Percentiles rank a stretch among this genome's conserved stretches.
Evolutionary conservation across 2,113 vertebrate genomes (phyloP).

Genomic region (Meleagris gallopavo): DNA sequence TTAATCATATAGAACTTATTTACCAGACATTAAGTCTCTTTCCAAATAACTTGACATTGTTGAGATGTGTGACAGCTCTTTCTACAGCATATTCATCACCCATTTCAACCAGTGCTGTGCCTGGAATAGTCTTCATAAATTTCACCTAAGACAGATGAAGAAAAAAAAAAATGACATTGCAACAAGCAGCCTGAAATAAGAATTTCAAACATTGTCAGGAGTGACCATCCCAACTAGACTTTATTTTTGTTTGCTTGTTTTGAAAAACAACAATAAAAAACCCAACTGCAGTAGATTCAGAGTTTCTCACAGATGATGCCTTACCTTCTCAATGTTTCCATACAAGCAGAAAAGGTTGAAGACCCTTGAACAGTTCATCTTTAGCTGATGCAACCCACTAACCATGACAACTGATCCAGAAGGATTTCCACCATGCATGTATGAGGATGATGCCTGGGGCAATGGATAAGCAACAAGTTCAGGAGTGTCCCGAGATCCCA

Average conservation of each 20-base stretch:
- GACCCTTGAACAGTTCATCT: conserved; percentile 97
- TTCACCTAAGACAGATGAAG: conserved; percentile 82
- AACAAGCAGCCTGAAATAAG: not conserved
- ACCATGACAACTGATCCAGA: conserved; percentile 96
- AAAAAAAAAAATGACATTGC: not conserved
- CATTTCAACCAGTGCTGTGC: conserved; percentile 96
- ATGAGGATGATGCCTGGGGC: conserved; percentile 91
- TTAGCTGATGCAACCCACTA: conserved; percentile 92
- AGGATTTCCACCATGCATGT: conserved; percentile 86
- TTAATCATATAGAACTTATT: conserved; percentile 39
- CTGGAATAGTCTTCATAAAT: conserved; percentile 98
- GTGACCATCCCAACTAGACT: not conserved
- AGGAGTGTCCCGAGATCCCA: conserved; percentile 89
- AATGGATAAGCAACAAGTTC: conserved; percentile 95
- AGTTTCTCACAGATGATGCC: not conserved
- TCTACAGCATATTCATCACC: conserved; percentile 97
- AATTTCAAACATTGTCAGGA: not conserved
- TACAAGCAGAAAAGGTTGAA: conserved; percentile 99
- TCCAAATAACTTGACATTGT: conserved; percentile 95
- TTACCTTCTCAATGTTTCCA: conserved; percentile 97
- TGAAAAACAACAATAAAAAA: too few species aligned
- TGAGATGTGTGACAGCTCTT: conserved; percentile 96
- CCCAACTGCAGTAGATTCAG: not conserved
- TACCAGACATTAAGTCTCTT: conserved; percentile 98
- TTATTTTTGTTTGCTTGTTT: not conserved